Evolutionary conservation across 2,113 vertebrate genomes (phyloP), one percentile per base, ranked within the genome.

Genomic region (Ammodytes marinus): DNA sequence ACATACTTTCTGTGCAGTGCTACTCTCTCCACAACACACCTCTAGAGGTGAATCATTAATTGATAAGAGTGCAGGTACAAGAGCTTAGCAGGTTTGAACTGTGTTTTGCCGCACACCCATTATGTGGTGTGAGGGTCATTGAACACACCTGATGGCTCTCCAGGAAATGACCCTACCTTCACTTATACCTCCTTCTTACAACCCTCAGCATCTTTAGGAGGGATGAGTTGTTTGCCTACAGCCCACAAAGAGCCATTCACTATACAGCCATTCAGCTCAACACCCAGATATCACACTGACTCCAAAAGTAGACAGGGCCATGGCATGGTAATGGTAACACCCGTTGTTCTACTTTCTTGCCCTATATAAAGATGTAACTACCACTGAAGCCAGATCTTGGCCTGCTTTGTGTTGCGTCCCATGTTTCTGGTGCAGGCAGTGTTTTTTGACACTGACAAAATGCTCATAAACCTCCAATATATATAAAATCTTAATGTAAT

Each of bases 151-250:
- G 43, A 27, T 81, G 66, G 35, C 59, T 65, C 52, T 76, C 27
- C 10, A 72, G 57, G 68, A 79, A 74, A 74, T 77, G 54, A 84
- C 63, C 65, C 43, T 70, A 71, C 54, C 75, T 42, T 65, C 65
- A 85, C 68, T 49, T 47, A 69, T 70, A 71, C 57, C 74, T 70
- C 35, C 40, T 54, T 66, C 49, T 63, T 53, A 70, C 61, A 54
- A 52, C 53, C 64, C 11, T 79, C 19, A 27, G 77, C 7, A 7
- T 66, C 70, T 53, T 74, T 73, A 0, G 3, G 70, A 14, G 43
- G 45, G 46, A 82, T 70, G 10, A 58, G 75, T 66, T 77, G 57
- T 78, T 84, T 77, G 40, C 43, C 70, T 11, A 63, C 27, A 61
- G 47, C 12, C 13, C n/a, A 74, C 55, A 58, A 68, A 77, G 40